phyloP scores from a whole-genome alignment of 37 sponge, comb jelly and placozoan genomes.

The Haliclona indistincta region DNA sequence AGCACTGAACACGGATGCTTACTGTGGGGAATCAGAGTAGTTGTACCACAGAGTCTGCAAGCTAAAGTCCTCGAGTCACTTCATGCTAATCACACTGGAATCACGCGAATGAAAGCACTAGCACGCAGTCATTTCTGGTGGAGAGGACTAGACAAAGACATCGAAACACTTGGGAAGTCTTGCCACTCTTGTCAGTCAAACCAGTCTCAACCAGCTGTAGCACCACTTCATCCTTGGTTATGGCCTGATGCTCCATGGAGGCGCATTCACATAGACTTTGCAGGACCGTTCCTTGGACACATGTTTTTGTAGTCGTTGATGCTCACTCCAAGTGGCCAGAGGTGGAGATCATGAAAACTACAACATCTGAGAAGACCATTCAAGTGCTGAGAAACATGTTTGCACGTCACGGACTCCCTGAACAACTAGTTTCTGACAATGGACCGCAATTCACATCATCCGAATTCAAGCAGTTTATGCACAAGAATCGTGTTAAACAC shows the following conservation, averaged over 20 bases:
- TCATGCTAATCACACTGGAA: slow-evolving; percentile 18
- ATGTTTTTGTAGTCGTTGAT: too few relatives aligned
- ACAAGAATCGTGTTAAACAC: slow-evolving; percentile 27
- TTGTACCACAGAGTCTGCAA: slow-evolving; percentile 17
- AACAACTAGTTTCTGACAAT: slow-evolving; percentile 35
- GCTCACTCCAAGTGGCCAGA: too few relatives aligned
- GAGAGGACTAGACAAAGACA: slow-evolving; percentile 20
- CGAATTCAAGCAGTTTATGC: slow-evolving; percentile 29
- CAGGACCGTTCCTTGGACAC: too few relatives aligned
- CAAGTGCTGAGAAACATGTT: slow-evolving; percentile 39
- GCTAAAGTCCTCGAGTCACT: slow-evolving; percentile 10
- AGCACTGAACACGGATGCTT: slow-evolving; percentile 26
- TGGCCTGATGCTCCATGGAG: slow-evolving; percentile 35
- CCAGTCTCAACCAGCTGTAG: neutral
- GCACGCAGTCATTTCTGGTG: slow-evolving; percentile 50
- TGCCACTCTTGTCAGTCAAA: slow-evolving; percentile 4
- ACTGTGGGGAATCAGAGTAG: slow-evolving; percentile 58
- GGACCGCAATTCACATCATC: slow-evolving; percentile 42
- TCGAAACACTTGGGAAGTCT: slow-evolving; percentile 4
- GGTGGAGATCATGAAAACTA: slow-evolving; percentile 28
- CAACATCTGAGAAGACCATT: slow-evolving; percentile 24
- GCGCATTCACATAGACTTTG: slow-evolving; percentile 40
- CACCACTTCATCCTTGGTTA: slow-evolving; percentile 29
- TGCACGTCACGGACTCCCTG: slow-evolving; percentile 35
- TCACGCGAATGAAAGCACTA: slow-evolving; percentile 18